Base-by-base conservation (phyloP, 2,888 invertebrate species). In the Lasioglossum leucozonium region DNA sequence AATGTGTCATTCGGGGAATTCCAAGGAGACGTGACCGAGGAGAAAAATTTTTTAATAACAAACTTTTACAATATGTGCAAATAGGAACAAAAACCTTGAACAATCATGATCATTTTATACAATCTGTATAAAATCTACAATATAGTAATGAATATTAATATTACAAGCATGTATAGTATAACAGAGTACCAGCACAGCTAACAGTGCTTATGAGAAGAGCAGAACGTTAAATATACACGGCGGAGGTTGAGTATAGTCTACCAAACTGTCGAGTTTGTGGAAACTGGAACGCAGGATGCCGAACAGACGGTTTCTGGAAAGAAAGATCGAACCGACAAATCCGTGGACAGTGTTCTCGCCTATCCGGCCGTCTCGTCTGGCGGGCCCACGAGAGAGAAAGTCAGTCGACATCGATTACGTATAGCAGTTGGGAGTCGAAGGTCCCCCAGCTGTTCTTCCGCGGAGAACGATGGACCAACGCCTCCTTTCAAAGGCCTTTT, bases 371-470 rank as follows among this genome's bases (percentile, higher is more conserved):
- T 44, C 78, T 51, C 72, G 74, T 67, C 78, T 67, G 84, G 65
- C 51, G 73, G 80, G 74, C 72, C 85, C 84, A 81, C 75, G 82
- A 90, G 90, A 87, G 90, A 90, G 90, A 90, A 90, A 90, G 90
- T 90, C 84, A 85, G 91, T 83, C 88, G 90, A 88, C 88, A 85
- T 91, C 90, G 90, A 90, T 91, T 91, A 91, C 91, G 90, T 90
- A 84, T 76, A 85, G 82, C 91, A 86, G 87, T 91, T 86, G 91
- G 86, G 80, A 88, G 87, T 80, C 91, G 91, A 91, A 91, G 91
- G 91, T 91, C 86, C 87, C 77, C 82, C 91, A 86, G 91, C 89
- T 91, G 91, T 91, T 91, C 89, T 87, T 91, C 85, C 85, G 88
- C 37, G 77, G 87, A 84, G 86, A 87, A 44, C 84, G 91, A 85